These are phyloP conservation scores for Melanerpes formicivorus DNA, from an alignment of 2,113 vertebrate genomes.

Conservation along the genomic window DNA sequence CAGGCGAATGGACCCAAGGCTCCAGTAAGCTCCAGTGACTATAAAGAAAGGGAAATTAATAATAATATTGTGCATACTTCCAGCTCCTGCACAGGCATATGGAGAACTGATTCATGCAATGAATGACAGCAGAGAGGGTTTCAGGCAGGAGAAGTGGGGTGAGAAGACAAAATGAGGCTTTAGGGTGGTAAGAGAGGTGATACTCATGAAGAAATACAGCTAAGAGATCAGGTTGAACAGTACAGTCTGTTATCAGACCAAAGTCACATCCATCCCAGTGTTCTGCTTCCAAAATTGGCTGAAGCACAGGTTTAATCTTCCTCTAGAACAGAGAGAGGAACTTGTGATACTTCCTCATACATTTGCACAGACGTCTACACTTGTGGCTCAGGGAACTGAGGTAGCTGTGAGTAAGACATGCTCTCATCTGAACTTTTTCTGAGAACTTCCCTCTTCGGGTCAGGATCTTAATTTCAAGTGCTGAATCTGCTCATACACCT, in stretches of 20 bases:
- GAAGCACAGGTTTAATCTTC: neutral
- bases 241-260: neutral
- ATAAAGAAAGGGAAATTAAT: neutral
- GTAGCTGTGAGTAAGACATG: neutral
- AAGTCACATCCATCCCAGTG: neutral
- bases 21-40: neutral
- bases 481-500: neutral
- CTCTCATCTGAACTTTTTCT: neutral
- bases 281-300: neutral
- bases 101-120: neutral
- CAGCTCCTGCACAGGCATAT: neutral
- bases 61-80: neutral
- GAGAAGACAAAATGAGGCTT: neutral
- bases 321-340: neutral
- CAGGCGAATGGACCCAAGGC: neutral
- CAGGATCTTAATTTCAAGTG: neutral
- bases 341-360: neutral
- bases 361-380: neutral
- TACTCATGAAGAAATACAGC: neutral
- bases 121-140: neutral
- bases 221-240: neutral
- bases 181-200: neutral
- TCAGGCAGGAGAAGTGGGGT: rapidly evolving
- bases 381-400: neutral
- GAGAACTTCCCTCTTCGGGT: neutral